Conservation (phyloP, 2,797 vertebrate genomes). For the Gadopsis bispinosus region DNA sequence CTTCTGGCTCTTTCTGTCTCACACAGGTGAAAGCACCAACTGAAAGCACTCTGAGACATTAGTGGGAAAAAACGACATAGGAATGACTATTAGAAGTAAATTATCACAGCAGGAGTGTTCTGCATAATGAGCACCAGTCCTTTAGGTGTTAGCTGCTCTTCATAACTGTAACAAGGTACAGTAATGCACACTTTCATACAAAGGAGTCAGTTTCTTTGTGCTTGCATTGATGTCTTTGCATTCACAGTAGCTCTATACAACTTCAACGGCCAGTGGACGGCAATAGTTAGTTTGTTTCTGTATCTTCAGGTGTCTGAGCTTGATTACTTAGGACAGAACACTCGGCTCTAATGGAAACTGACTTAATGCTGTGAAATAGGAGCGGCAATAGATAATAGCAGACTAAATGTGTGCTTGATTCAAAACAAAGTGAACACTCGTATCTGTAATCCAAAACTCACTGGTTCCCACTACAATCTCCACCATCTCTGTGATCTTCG, state of each 20-base stretch:
- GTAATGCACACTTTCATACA: background rate
- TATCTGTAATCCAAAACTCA: background rate
- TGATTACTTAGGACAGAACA: slow-evolving; percentile 26
- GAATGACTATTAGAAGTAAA: slow-evolving; percentile 29
- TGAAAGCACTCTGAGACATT: slow-evolving; percentile 43
- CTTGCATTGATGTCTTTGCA: background rate
- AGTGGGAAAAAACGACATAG: slow-evolving; percentile 10
- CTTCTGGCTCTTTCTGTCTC: slow-evolving; percentile 58
- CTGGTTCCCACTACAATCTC: background rate
- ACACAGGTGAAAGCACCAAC: slow-evolving; percentile 55
- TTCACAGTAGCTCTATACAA: background rate
- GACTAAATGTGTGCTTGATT: slow-evolving; percentile 1
- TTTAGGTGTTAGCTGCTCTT: slow-evolving; percentile 21
- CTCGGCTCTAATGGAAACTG: slow-evolving; percentile 40
- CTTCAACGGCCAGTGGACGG: background rate
- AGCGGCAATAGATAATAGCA: slow-evolving; percentile 3
- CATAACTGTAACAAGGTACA: background rate
- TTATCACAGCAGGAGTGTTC: slow-evolving; percentile 39
- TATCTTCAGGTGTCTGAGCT: slow-evolving; percentile 36
- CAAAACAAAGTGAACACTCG: slow-evolving; percentile 6
- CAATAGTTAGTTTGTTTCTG: slow-evolving; percentile 6
- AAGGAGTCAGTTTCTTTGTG: background rate
- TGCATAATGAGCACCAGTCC: slow-evolving; percentile 18
- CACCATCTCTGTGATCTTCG: background rate
- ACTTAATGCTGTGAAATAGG: slow-evolving; percentile 53